Evolutionary conservation across 2,888 invertebrate genomes (phyloP).

Genomic region (Dasysyrphus albostriatus): DNA sequence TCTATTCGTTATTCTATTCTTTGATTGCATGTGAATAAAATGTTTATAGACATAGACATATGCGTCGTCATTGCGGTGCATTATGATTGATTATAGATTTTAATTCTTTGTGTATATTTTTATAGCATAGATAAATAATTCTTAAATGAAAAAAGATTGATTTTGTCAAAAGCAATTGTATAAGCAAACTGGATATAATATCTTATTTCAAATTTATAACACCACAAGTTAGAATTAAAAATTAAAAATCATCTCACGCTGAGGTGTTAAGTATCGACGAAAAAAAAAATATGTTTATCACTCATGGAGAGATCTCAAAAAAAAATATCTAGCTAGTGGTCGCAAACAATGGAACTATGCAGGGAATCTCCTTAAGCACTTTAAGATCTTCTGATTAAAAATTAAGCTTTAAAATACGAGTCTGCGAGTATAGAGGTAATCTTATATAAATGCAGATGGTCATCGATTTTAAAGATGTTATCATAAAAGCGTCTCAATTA

Average conservation of each 20-base stretch:
- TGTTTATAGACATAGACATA: slow-evolving; percentile 2
- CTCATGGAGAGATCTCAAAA: neutral
- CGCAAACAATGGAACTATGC: neutral
- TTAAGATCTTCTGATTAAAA: neutral
- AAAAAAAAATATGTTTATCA: slow-evolving; percentile 1
- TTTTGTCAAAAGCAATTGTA: slow-evolving; percentile 1
- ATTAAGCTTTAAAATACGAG: neutral
- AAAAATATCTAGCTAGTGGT: neutral
- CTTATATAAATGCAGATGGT: neutral
- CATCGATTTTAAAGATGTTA: neutral
- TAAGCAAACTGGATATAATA: slow-evolving; percentile 26
- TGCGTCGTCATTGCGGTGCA: neutral
- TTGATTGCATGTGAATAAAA: slow-evolving; percentile 7
- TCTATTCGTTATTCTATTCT: neutral
- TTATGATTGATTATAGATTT: slow-evolving; percentile 32
- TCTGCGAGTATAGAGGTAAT: neutral
- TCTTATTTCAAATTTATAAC: slow-evolving; percentile 26
- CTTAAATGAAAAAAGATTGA: neutral
- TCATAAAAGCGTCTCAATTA: neutral
- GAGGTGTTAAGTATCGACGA: slow-evolving; percentile 28
- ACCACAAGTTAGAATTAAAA: slow-evolving; percentile 10
- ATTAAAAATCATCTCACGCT: slow-evolving; percentile 12
- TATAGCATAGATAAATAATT: neutral
- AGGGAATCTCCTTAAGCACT: slow-evolving; percentile 6
- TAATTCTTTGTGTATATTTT: neutral